Evolutionary conservation across 92 coral and sea anemone genomes (phyloP), one percentile per base, ranked within the genome.

Genomic region (Heteractis magnifica): DNA sequence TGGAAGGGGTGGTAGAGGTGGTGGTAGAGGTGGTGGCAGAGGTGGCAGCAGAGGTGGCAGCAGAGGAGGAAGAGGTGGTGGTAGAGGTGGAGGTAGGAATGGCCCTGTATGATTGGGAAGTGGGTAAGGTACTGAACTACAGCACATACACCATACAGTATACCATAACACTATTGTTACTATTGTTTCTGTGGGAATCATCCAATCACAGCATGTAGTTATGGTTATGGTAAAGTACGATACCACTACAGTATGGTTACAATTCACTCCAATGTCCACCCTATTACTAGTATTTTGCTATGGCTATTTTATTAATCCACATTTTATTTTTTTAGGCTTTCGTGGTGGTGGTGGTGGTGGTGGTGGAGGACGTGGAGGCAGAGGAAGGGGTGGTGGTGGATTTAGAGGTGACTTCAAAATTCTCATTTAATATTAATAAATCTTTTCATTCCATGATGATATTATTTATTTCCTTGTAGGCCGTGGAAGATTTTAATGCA

Each of bases 1-100:
- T 18, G 93, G 97, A 34, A 86, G 94, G 75, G 79, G 98, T 21
- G 85, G 71, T 13, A 62, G 83, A n/a, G 65, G 93, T 6, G 93
- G 95, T 49, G 89, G 95, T 2, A 58, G 86, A 12, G 72, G 92
- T 52, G 88, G 95, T 16, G 89, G 95, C 4, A 78, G 93, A 6
- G 78, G 89, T 44, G 85, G 90, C 0, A 0, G 89, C 5, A 19
- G 86, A 50, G 59, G 86, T 5, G 87, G 83, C 1, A 77, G 90
- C 16, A 65, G 92, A 56, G 84, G 92, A 49, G 88, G 92, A 19
- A 83, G 90, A 18, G 81, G 88, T 80, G 71, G 79, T 56, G 77
- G 70, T 55, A 52, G 81, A 71, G 82, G 82, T 72, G 72, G 77
- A 65, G 82, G 89, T 86, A 71, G 10, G 77, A n/a, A 14, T 0